These are phyloP conservation scores for Glyphotaelius pellucidus DNA, from an alignment of 2,888 invertebrate species.

Conservation along the genomic window DNA sequence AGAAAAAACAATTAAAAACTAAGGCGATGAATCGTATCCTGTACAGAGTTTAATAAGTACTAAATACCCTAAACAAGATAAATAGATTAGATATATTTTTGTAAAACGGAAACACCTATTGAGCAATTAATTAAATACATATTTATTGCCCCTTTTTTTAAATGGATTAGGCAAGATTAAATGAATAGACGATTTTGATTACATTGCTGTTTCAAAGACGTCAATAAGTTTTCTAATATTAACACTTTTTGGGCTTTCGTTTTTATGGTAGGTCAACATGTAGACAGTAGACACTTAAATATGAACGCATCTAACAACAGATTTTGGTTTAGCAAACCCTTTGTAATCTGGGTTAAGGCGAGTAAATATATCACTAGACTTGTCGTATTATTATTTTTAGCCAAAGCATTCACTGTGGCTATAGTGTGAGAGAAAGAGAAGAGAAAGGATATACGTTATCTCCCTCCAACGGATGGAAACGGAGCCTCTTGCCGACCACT, in stretches of 20 bases:
- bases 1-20: too few species aligned
- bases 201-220: too few species aligned
- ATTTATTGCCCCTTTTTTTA: too few species aligned
- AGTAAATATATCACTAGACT: neutral
- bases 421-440: neutral
- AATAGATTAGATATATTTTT: too few species aligned
- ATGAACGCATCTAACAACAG: neutral
- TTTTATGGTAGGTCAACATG: neutral
- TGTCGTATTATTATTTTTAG: slow-evolving; percentile 12
- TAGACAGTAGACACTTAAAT: neutral
- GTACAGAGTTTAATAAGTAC: too few species aligned
- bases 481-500: slow-evolving; percentile 19
- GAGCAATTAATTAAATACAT: too few species aligned
- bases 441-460: neutral
- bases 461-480: slow-evolving; percentile 13
- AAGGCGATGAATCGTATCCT: too few species aligned
- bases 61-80: too few species aligned
- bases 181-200: too few species aligned
- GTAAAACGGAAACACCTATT: too few species aligned
- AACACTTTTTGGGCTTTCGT: neutral
- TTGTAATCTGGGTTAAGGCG: neutral
- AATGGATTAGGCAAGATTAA: too few species aligned
- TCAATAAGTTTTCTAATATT: too few species aligned
- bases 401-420: neutral
- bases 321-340: neutral